These are phyloP conservation scores for Takifugu flavidus DNA, from an alignment of 2,113 vertebrate species.

Conservation along the genomic window DNA sequence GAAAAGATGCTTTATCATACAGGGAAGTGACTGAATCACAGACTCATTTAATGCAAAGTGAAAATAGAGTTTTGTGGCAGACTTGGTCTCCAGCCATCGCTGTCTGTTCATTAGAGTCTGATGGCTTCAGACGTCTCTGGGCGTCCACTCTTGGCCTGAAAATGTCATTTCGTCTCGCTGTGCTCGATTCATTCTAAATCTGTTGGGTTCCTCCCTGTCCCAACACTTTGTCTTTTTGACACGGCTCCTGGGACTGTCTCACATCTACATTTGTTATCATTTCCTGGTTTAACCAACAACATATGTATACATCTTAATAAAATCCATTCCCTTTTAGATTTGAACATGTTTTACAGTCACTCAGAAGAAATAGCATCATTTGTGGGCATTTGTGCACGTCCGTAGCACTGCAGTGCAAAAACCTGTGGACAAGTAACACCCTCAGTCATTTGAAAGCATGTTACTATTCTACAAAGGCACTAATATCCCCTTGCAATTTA, in stretches of 20 bases:
- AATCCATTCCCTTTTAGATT: too few species aligned
- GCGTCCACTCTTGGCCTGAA: constrained; percentile 11
- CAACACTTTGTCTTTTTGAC: constrained; percentile 9
- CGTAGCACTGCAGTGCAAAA: too few species aligned
- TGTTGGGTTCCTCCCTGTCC: constrained; percentile 17
- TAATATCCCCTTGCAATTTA: background rate
- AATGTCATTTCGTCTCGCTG: constrained; percentile 11
- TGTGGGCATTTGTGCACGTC: too few species aligned
- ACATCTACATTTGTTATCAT: background rate
- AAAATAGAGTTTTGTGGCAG: background rate
- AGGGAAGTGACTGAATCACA: too few species aligned
- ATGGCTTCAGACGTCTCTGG: background rate
- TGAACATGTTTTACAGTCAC: too few species aligned
- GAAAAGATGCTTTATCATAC: background rate
- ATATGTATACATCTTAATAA: too few species aligned
- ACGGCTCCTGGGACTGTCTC: constrained; percentile 12
- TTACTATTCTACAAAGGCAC: background rate
- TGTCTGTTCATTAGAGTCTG: background rate
- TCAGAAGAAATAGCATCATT: too few species aligned
- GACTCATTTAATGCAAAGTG: background rate
- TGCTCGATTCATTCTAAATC: constrained; percentile 21
- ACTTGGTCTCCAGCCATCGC: background rate
- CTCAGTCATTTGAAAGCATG: background rate
- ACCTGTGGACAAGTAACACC: background rate
- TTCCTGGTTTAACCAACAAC: too few species aligned